These are phyloP conservation scores for Malurus elegans DNA, from an alignment of 2,113 vertebrate species.

Conservation along the genomic window DNA sequence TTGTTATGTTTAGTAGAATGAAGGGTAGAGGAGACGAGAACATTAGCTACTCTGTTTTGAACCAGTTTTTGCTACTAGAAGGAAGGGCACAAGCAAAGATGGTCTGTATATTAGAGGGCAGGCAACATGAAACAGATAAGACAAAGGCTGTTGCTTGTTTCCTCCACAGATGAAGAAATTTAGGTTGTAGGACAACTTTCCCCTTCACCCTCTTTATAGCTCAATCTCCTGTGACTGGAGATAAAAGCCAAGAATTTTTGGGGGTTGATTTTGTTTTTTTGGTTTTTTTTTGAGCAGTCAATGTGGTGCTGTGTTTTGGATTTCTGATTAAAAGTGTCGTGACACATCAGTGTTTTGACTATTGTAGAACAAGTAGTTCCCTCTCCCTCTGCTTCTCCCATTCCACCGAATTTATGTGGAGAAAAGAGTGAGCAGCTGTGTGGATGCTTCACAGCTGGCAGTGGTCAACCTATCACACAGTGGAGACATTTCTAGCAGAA, in stretches of 20 bases:
- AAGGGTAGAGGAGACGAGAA: neutral
- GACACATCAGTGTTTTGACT: neutral
- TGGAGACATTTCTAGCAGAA: neutral
- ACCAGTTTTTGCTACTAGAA: neutral
- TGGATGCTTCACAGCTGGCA: neutral
- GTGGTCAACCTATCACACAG: neutral
- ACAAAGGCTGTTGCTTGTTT: neutral
- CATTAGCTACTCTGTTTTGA: neutral
- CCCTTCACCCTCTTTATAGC: neutral
- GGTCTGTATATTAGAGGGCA: neutral
- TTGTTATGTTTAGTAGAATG: neutral
- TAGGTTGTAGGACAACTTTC: neutral
- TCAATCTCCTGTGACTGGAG: neutral
- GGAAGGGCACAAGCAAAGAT: neutral
- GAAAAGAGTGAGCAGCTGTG: rapidly evolving
- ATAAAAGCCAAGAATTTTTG: neutral
- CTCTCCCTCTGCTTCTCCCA: neutral
- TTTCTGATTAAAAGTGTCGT: neutral
- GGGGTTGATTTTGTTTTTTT: too few species aligned
- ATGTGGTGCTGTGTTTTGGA: neutral
- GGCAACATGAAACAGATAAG: neutral
- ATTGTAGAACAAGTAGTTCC: neutral
- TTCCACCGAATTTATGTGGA: neutral
- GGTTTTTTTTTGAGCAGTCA: neutral
- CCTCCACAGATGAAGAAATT: neutral